A percentile compares a stretch with the other conserved stretches of the same genome.
phyloP scores from a whole-genome alignment of 2,888 invertebrate species.

The Dryobota labecula region DNA sequence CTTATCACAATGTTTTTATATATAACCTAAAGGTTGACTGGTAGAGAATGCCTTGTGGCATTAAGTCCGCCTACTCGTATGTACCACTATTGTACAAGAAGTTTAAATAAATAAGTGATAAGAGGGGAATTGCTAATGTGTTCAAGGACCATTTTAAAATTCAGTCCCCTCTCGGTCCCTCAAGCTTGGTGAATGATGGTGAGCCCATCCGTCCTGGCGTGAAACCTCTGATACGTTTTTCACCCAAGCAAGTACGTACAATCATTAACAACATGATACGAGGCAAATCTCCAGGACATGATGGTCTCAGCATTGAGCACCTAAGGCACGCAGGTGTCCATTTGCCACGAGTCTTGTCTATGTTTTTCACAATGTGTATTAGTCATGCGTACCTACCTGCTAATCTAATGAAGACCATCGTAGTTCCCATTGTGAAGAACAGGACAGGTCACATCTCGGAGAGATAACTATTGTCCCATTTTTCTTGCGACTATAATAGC shows the following conservation, averaged over 20 bases:
- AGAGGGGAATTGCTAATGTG: background rate
- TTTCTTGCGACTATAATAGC: background rate
- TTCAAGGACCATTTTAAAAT: background rate
- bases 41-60: no score
- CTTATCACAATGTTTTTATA: no score
- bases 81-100: no score
- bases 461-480: slow-evolving; percentile 8
- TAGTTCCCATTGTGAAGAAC: slow-evolving; percentile 4
- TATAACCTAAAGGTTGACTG: no score
- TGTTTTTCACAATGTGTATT: background rate
- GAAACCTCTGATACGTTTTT: background rate
- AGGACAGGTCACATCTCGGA: slow-evolving; percentile 2
- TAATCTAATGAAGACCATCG: background rate
- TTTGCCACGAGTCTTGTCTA: background rate
- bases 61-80: no score
- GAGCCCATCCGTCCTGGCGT: background rate
- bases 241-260: background rate
- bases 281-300: slow-evolving; percentile 13
- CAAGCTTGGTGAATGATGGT: no score
- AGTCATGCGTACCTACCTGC: background rate
- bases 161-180: background rate
- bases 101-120: no score
- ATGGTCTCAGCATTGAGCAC: slow-evolving; percentile 4
- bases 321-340: background rate
- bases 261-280: background rate